Percentiles rank a stretch among this genome's conserved stretches.
These are phyloP conservation scores for Mallotus villosus DNA, from an alignment of 2,797 vertebrate genomes.

Conservation along the genomic window DNA sequence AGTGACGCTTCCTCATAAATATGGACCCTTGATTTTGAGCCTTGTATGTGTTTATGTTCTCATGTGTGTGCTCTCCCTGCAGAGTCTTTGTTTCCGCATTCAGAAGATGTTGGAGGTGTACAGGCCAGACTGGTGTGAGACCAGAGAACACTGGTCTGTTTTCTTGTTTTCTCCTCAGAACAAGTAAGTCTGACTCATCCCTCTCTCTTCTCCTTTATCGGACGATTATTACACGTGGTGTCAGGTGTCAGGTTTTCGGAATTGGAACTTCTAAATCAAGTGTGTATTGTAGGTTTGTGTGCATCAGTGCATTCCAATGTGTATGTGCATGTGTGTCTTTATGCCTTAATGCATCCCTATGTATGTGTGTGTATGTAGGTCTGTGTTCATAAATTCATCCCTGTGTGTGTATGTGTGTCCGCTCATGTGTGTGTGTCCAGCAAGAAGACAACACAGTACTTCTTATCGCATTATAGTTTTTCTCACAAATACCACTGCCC, in stretches of 20 bases:
- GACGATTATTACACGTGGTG: no score
- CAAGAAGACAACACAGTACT: neutral
- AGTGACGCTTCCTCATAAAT: no score
- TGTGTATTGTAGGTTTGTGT: slow-evolving; percentile 5
- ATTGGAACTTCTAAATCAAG: neutral
- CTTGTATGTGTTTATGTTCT: no score
- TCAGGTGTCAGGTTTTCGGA: no score
- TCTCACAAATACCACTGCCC: neutral
- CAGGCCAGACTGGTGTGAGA: slow-evolving; percentile 93
- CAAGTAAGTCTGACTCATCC: slow-evolving; percentile 75
- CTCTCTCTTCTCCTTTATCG: neutral
- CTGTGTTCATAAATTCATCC: no score
- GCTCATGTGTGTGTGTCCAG: no score
- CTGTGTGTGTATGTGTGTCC: no score
- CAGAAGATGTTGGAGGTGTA: slow-evolving; percentile 97
- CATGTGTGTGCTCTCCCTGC: slow-evolving; percentile 25
- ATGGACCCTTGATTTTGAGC: no score
- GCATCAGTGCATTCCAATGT: neutral
- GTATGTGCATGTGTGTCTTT: neutral
- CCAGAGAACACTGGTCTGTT: slow-evolving; percentile 92
- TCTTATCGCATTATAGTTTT: neutral
- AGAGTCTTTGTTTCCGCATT: slow-evolving; percentile 94
- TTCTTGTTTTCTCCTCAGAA: slow-evolving; percentile 97
- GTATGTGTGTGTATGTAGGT: neutral
- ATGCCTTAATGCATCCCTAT: neutral